These are phyloP conservation scores for Syrmaticus mikado DNA, from an alignment of 2,113 vertebrate species.

Conservation along the genomic window DNA sequence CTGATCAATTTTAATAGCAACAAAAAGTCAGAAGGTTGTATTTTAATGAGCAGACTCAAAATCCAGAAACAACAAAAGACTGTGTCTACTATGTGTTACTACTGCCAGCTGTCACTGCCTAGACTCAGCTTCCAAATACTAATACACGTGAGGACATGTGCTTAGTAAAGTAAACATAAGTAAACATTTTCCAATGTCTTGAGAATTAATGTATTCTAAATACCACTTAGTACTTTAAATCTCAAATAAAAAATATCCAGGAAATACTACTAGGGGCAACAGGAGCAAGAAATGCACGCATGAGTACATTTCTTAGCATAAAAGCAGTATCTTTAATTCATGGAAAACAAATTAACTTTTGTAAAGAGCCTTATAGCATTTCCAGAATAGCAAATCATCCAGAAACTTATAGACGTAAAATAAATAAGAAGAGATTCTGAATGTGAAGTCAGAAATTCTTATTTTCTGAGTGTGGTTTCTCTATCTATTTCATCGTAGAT, in stretches of 20 bases:
- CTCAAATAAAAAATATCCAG: not conserved
- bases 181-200: not conserved
- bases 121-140: not conserved
- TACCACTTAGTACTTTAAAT: not conserved
- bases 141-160: rapidly evolving
- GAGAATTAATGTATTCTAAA: not conserved
- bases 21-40: not conserved
- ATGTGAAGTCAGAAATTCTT: not conserved
- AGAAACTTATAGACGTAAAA: rapidly evolving
- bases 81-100: rapidly evolving
- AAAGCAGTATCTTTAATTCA: not conserved
- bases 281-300: not conserved
- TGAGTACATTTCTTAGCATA: rapidly evolving
- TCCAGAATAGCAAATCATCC: not conserved
- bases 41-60: not conserved
- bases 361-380: not conserved
- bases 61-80: not conserved
- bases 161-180: not conserved
- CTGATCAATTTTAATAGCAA: not conserved
- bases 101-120: not conserved
- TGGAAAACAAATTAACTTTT: not conserved
- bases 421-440: not conserved
- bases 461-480: not conserved
- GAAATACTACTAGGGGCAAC: not conserved
- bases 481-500: not conserved